These are phyloP conservation scores for Psittacula cyanocephala DNA, from an alignment of 2,113 vertebrate species.

Conservation along the genomic window DNA sequence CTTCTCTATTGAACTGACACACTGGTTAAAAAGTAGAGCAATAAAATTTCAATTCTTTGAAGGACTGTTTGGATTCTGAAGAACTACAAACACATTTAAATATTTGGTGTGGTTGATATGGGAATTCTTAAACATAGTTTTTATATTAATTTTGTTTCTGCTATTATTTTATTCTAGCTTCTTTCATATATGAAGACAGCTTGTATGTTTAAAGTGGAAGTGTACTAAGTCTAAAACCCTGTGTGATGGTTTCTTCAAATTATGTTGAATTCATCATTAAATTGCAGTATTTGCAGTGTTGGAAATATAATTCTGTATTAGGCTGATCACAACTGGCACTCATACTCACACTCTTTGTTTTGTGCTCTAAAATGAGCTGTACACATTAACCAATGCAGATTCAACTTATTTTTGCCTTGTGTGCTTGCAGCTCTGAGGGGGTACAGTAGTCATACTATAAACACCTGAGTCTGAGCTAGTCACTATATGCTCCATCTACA, in stretches of 20 bases:
- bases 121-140: background rate
- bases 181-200: background rate
- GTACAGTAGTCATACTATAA: background rate
- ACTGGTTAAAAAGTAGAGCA: background rate
- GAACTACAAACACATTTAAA: background rate
- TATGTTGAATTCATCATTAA: background rate
- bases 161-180: background rate
- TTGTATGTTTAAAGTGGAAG: background rate
- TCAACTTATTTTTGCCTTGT: background rate
- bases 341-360: background rate
- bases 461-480: background rate
- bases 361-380: background rate
- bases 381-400: background rate
- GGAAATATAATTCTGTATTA: background rate
- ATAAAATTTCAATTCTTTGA: conserved; percentile 9
- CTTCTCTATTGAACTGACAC: background rate
- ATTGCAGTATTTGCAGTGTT: background rate
- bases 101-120: background rate
- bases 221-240: background rate
- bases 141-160: background rate
- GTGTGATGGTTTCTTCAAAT: background rate
- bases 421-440: background rate
- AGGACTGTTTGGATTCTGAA: background rate
- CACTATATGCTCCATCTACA: background rate
- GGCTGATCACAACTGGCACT: background rate